These are phyloP conservation scores for Drosophila phalerata DNA, from an alignment of 2,888 invertebrate species.

Conservation along the genomic window DNA sequence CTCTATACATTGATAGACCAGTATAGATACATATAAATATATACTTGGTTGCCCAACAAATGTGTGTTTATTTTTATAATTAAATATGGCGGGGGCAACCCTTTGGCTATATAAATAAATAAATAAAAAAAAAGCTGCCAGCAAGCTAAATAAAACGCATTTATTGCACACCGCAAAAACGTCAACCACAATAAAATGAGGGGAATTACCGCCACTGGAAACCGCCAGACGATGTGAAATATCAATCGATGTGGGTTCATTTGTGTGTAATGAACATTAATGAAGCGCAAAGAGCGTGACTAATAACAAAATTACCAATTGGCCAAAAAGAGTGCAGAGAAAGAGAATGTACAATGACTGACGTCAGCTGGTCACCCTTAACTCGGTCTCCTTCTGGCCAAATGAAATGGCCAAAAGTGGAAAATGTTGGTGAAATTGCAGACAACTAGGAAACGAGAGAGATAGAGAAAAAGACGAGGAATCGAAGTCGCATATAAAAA, in stretches of 20 bases:
- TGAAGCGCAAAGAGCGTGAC: constrained; percentile 82
- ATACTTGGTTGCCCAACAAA: neutral
- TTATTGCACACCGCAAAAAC: constrained; percentile 71
- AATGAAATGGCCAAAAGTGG: constrained; percentile 50
- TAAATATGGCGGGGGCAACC: constrained; percentile 70
- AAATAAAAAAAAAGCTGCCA: constrained; percentile 40
- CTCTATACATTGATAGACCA: constrained; percentile 3
- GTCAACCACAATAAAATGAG: constrained; percentile 64
- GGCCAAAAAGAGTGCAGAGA: constrained; percentile 63
- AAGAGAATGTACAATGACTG: constrained; percentile 23
- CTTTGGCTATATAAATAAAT: constrained; percentile 50
- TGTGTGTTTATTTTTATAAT: constrained; percentile 73
- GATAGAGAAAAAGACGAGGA: constrained; percentile 3
- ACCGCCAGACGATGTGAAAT: constrained; percentile 71
- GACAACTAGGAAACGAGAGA: constrained; percentile 6
- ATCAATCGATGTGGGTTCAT: constrained; percentile 81
- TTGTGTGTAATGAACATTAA: constrained; percentile 82
- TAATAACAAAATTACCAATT: constrained; percentile 80
- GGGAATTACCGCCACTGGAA: constrained; percentile 50
- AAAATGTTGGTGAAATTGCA: constrained; percentile 38
- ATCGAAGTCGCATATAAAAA: constrained; percentile 62
- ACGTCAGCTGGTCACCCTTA: constrained; percentile 59
- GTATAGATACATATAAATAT: constrained; percentile 20
- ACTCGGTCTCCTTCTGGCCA: constrained; percentile 2
- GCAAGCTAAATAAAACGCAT: constrained; percentile 61